Evolutionary conservation across 2,888 invertebrate genomes (phyloP), one percentile per base, ranked within the genome.

Genomic region (Sinodicranocentrus sp.): DNA sequence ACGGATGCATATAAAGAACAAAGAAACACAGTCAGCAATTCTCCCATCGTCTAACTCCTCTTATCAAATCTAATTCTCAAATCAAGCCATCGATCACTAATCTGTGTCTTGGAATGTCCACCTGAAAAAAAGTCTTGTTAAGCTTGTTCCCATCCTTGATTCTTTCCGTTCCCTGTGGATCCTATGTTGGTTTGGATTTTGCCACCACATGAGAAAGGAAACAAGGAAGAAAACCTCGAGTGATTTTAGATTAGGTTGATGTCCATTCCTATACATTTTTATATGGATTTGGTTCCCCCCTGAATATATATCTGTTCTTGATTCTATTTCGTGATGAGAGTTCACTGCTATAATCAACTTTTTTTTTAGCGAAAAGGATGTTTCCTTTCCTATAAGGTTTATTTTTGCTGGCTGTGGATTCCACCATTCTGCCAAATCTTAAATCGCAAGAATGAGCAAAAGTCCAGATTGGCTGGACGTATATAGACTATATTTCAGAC

Each of bases 381-480:
- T 33, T 33, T 33, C 33, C 33, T 33, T n/a, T n/a, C 33, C 10
- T 33, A 33, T 48, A 48, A 3, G 10, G 48, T 10, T n/a, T 5
- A n/a, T 57, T 71, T 33, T 61, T 71, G 33, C 61, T 73, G 73
- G 73, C 73, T n/a, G 13, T 73, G 44, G 25, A 43, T 57, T 61
- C 61, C 21, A 17, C 61, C 21, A 73, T 61, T 61, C 43, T 73
- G 73, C 73, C 72, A 73, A 73, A 73, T 61, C 73, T 73, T 59
- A 73, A 73, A 73, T 73, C 61, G 73, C 73, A 44, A 43, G 73
- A 73, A 61, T 73, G 73, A 61, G 61, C 70, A 70, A 61, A 44
- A 43, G n/a, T 73, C 73, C 44, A 73, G 73, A 72, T 72, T 73
- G 73, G 73, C 59, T 73, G 26, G 73, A 61, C 61, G 61, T 59